Evolutionary conservation across 2,113 vertebrate genomes (phyloP).

Genomic region (Terrapene triunguis): DNA sequence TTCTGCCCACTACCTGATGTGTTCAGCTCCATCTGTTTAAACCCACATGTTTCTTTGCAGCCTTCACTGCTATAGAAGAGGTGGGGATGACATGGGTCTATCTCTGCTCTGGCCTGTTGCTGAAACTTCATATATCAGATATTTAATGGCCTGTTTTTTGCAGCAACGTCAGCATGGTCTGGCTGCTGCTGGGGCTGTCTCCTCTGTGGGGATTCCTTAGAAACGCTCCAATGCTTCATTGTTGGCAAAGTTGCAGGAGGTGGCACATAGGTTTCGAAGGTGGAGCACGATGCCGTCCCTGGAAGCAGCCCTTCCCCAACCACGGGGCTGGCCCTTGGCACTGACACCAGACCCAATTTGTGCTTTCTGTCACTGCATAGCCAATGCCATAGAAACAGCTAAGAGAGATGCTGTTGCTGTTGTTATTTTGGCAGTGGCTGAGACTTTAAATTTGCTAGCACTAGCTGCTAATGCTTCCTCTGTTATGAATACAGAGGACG

Average conservation of each 20-base stretch:
- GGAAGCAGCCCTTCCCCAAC: rapidly evolving
- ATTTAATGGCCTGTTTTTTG: slow-evolving; percentile 42
- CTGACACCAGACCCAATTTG: rapidly evolving
- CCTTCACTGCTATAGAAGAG: neutral
- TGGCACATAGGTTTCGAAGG: rapidly evolving
- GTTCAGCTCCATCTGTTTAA: neutral
- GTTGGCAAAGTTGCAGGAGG: neutral
- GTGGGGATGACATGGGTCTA: neutral
- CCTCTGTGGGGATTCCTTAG: neutral
- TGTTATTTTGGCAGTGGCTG: neutral
- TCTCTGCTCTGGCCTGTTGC: neutral
- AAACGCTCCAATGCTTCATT: rapidly evolving
- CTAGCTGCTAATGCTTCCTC: rapidly evolving
- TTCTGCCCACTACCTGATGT: neutral
- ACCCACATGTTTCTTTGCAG: neutral
- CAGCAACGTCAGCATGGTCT: neutral
- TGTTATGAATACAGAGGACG: rapidly evolving
- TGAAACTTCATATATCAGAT: neutral
- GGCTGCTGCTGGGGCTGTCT: neutral
- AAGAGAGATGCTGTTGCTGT: neutral
- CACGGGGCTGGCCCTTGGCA: neutral
- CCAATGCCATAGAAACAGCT: neutral
- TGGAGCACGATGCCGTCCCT: neutral
- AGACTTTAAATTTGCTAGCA: rapidly evolving
- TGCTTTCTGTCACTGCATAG: neutral